These are phyloP conservation scores for Allolobophora icterica DNA, from an alignment of 2,888 invertebrate species.

Conservation along the genomic window DNA sequence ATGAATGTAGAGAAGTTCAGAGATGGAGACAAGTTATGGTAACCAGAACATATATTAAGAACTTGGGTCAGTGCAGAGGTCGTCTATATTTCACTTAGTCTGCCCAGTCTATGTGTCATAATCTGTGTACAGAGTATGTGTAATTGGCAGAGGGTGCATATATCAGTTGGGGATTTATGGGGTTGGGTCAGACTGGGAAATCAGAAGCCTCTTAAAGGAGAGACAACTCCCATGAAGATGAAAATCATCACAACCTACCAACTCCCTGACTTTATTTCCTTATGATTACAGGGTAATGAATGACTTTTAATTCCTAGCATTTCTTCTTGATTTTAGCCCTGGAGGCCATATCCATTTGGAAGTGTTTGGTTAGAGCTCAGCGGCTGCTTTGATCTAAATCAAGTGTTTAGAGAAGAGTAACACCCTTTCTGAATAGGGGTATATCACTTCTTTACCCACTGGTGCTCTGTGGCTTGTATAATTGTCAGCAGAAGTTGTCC, in stretches of 20 bases:
- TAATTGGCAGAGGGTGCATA: background rate
- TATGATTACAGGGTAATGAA: background rate
- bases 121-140: background rate
- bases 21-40: background rate
- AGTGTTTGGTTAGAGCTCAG: background rate
- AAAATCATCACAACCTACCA: no score
- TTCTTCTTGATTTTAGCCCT: background rate
- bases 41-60: background rate
- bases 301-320: background rate
- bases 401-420: background rate
- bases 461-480: background rate
- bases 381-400: background rate
- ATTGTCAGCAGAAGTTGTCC: background rate
- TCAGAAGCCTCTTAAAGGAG: no score
- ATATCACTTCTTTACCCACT: background rate
- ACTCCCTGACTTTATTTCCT: no score
- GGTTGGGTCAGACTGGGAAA: no score
- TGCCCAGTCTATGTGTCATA: background rate
- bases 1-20: background rate
- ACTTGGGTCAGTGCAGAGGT: background rate
- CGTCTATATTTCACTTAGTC: background rate
- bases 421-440: background rate
- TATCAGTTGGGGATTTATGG: no score
- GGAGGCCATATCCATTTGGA: no score
- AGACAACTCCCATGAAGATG: no score